These are phyloP conservation scores for Apotomis betuletana DNA, from an alignment of 2,888 invertebrate species.

Conservation along the genomic window DNA sequence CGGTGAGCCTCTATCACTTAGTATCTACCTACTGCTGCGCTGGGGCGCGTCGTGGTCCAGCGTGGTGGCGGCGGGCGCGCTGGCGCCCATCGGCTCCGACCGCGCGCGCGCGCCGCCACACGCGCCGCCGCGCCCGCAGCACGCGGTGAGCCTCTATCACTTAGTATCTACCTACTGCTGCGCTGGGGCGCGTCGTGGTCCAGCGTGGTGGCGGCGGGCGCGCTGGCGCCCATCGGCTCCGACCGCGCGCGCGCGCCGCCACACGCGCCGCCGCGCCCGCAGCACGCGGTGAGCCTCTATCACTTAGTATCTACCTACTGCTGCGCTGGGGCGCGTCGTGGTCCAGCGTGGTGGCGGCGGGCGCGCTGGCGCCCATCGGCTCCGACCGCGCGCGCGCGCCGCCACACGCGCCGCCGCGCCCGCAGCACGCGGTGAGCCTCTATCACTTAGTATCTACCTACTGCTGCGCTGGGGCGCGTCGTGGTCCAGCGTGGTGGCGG, in stretches of 20 bases:
- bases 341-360: constrained; percentile 68
- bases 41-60: constrained; percentile 71
- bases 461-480: constrained; percentile 65
- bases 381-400: constrained; percentile 64
- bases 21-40: too few species aligned
- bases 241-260: constrained; percentile 61
- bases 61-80: constrained; percentile 60
- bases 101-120: constrained; percentile 57
- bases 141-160: constrained; percentile 2
- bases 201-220: constrained; percentile 64
- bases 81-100: constrained; percentile 68
- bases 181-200: constrained; percentile 71
- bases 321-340: constrained; percentile 67
- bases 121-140: constrained; percentile 40
- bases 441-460: too few species aligned
- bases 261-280: constrained; percentile 42
- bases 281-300: constrained; percentile 18
- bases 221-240: constrained; percentile 64
- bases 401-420: constrained; percentile 43
- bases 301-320: too few species aligned
- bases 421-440: constrained; percentile 30
- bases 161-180: too few species aligned
- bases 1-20: background rate
- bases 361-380: constrained; percentile 60
- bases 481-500: constrained; percentile 71